These are phyloP conservation scores for Alligator mississippiensis DNA, from an alignment of 2,113 vertebrate species.

Conservation along the genomic window DNA sequence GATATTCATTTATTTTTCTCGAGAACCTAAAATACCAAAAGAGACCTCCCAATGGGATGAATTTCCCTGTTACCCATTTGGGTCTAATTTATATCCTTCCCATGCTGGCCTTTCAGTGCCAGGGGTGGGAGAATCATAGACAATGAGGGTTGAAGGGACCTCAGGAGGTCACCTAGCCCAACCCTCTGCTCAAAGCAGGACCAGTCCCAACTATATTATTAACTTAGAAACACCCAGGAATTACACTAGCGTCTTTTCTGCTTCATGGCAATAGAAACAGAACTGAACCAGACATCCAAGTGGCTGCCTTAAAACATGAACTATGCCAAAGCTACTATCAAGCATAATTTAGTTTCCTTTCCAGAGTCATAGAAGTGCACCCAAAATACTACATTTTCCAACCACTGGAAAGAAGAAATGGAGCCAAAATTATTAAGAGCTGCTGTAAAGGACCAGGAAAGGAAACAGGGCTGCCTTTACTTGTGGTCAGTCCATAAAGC, in stretches of 20 bases:
- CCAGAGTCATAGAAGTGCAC: rapidly evolving
- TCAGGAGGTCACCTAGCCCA: rapidly evolving
- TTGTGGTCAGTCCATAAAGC: neutral
- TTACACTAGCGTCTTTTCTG: neutral
- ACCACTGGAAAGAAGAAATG: neutral
- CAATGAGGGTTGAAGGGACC: neutral
- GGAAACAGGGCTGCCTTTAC: neutral
- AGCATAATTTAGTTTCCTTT: neutral
- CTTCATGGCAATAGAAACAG: rapidly evolving
- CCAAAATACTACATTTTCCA: rapidly evolving
- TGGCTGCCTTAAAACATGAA: rapidly evolving
- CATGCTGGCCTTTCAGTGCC: rapidly evolving
- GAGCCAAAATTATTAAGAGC: neutral
- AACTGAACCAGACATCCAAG: rapidly evolving
- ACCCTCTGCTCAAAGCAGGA: neutral
- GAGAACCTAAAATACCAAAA: neutral
- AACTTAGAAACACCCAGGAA: neutral
- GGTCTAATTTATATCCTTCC: rapidly evolving
- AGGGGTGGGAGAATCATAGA: too few relatives aligned
- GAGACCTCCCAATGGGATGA: neutral
- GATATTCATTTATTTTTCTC: neutral
- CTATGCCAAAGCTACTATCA: neutral
- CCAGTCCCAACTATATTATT: neutral
- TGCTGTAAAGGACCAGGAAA: neutral
- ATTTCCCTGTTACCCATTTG: neutral